Base-by-base conservation (phyloP, 2,113 vertebrate genomes). In the Pluvianellus socialis region DNA sequence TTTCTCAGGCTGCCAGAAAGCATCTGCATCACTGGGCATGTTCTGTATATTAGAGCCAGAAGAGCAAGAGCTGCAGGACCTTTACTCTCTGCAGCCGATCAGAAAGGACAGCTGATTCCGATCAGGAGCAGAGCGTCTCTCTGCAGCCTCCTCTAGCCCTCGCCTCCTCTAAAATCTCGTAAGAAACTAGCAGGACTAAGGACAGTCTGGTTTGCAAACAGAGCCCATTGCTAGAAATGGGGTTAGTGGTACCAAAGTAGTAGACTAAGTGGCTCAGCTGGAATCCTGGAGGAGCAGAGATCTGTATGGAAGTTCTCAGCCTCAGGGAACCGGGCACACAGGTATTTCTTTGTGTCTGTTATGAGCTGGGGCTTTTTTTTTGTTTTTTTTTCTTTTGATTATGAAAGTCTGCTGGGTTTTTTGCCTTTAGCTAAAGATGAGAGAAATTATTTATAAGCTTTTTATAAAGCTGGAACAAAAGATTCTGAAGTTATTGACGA, bases 11-110 rank as follows among this genome's bases (percentile, higher is more conserved):
- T 97, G 92, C 93, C 98, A 96, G 82, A 96, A 95, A 96, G 79
- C 85, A 97, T 97, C 92, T 96, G 92, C 92, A 97, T 98, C 97
- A 96, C 85, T 96, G 92, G 82, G 65, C 90, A 95, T 93, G 65
- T 86, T 94, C 74, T 68, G 40, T 76, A 87, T 86, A 91, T 91
- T 96, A 79, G 94, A 93, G 67, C 4, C 4, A 95, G 92, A 82
- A 94, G 35, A 96, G 97, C 96, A 98, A 94, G 98, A 96, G 92
- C 95, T 94, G 82, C 86, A 97, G 97, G 96, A 98, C 98, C 96
- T 98, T 84, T 62, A 50, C 40, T 90, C 70, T 94, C 91, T 89
- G 88, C 96, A 95, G 92, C 97, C 12, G 32, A 67, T 95, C 76
- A 96, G 83, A 62, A 97, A 93, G 88, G 63, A 97, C 88, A 96